Base-by-base conservation (phyloP, 2,113 vertebrate genomes). In the Junco hyemalis region DNA sequence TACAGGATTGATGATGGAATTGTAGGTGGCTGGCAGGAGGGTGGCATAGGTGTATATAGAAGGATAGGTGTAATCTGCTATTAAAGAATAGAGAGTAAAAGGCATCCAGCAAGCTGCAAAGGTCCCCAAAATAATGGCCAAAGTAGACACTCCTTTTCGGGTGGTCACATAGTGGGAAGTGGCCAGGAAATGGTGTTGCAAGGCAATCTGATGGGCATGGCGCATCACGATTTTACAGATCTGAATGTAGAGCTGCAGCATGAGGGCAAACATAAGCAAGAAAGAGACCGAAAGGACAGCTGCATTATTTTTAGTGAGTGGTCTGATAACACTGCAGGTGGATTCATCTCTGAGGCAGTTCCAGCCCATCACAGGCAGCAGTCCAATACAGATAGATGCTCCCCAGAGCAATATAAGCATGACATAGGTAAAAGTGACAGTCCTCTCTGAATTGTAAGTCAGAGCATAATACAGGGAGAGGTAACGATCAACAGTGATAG, bases 61-160 rank as follows among this genome's bases (percentile, higher is more conserved):
- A 19, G 99, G 99, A 94, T 99, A 99, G 42, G 99, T 99, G 96
- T 99, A 99, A 97, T 99, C 99, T 3, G 99, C 99, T 60, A 99
- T 98, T 69, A 99, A 98, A 15, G 99, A 99, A 97, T 99, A 99
- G 92, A 99, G 98, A 0, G 99, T 99, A 95, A 99, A 99, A 66
- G 99, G 99, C 99, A 99, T 99, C 99, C 99, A 99, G 97, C 99
- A 99, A 81, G 99, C 99, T 1, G 99, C 99, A 29, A 99, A 99
- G 72, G 99, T 99, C 72, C 99, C 99, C 97, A 99, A 97, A 97
- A 99, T 99, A 98, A 99, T 98, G 68, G 99, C 99, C 97, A 99
- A 96, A n/a, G 99, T 99, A 8, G 99, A 99, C 73, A 99, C 99
- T 88, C 99, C 99, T 97, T 99, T 99, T 85, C 99, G 98, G 8